A percentile compares a stretch with the other conserved stretches of the same genome.
These are phyloP conservation scores for Colostygia pectinataria DNA, from an alignment of 2,888 invertebrate genomes.

Conservation along the genomic window DNA sequence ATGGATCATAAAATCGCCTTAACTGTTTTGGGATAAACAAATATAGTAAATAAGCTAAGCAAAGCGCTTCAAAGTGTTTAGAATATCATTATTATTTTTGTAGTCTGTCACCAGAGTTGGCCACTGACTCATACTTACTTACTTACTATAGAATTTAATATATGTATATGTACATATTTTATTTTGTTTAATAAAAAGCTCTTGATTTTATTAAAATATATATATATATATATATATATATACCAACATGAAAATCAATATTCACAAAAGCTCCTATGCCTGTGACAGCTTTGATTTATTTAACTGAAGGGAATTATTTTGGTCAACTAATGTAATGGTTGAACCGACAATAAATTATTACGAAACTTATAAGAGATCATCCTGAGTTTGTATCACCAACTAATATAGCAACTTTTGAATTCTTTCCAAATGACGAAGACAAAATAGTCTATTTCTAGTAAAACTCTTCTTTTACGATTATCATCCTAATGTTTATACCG, in stretches of 20 bases:
- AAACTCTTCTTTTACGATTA: conserved; percentile 2
- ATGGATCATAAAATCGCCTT: no score
- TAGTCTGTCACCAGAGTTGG: no score
- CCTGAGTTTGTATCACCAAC: conserved; percentile 24
- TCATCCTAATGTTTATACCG: background rate
- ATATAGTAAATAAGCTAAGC: no score
- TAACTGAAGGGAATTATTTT: background rate
- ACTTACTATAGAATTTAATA: no score
- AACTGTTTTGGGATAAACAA: no score
- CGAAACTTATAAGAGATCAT: conserved; percentile 10
- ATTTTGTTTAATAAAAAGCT: no score
- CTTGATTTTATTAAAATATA: no score
- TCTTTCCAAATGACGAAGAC: conserved; percentile 10
- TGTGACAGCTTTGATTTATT: background rate
- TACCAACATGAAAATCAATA: background rate
- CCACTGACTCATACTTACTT: no score
- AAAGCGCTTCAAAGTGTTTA: no score
- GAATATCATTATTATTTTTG: no score
- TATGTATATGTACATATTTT: no score
- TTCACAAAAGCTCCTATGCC: background rate
- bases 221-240: no score
- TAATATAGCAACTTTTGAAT: conserved; percentile 30
- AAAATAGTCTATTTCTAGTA: conserved; percentile 26
- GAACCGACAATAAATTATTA: conserved; percentile 11
- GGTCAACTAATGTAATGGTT: conserved; percentile 13